Conservation (phyloP, 1,140 invertebrate species). For the Dermatophagoides farinae region DNA sequence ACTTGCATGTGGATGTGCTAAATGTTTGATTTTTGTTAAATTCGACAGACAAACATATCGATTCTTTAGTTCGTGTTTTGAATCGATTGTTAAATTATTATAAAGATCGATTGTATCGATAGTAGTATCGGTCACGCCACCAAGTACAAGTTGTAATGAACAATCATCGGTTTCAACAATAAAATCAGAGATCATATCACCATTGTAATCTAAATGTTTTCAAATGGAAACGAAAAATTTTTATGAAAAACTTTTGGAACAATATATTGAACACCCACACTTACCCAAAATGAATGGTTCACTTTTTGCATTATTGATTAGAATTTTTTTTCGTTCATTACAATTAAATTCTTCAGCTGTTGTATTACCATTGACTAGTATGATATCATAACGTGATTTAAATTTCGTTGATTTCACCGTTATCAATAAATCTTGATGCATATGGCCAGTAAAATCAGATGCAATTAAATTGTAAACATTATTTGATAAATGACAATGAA, state of each 20-base stretch:
- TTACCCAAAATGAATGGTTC: constrained; percentile 35
- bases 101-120: too few species aligned
- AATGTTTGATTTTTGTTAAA: constrained; percentile 22
- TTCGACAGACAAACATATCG: background rate
- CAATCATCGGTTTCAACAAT: constrained; percentile 13
- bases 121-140: background rate
- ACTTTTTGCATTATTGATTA: background rate
- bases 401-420: background rate
- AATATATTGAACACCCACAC: background rate
- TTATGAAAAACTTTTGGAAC: too few species aligned
- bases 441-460: constrained; percentile 3
- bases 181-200: constrained; percentile 80
- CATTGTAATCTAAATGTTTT: constrained; percentile 47
- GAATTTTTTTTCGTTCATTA: background rate
- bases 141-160: background rate
- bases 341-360: background rate
- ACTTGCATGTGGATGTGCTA: constrained; percentile 53
- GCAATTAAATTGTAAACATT: background rate
- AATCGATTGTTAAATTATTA: background rate
- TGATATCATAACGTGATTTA: background rate
- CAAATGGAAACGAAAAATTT: too few species aligned
- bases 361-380: background rate
- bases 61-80: background rate
- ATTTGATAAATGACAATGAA: background rate
- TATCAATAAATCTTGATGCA: background rate